Percentiles rank a stretch among this genome's conserved stretches.
Conservation (phyloP, 1,140 invertebrate species). For the Palaemon carinicauda region DNA sequence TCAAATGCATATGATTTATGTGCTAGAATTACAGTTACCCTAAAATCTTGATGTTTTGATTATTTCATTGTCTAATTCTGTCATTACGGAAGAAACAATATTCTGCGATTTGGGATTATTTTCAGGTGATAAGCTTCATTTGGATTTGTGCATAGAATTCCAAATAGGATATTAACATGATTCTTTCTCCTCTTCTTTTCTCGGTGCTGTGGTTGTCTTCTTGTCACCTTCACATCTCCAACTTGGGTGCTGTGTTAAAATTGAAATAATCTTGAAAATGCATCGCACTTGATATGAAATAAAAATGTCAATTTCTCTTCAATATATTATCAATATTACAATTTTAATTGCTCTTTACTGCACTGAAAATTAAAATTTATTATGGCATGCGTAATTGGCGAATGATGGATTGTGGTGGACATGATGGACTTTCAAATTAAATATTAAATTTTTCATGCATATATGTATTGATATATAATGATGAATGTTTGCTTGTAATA, state of each 20-base stretch:
- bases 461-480: too few species aligned
- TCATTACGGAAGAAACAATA: too few species aligned
- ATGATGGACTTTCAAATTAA: not conserved
- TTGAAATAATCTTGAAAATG: not conserved
- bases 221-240: constrained; percentile 29
- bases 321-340: too few species aligned
- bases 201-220: constrained; percentile 49
- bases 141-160: not conserved
- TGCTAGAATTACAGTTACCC: not conserved
- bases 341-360: too few species aligned
- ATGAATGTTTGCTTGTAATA: too few species aligned
- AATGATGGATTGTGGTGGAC: not conserved
- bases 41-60: too few species aligned
- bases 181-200: constrained; percentile 38
- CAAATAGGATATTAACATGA: not conserved
- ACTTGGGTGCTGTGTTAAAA: constrained; percentile 23
- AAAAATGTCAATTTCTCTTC: too few species aligned
- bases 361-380: not conserved
- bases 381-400: not conserved
- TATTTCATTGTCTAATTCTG: too few species aligned
- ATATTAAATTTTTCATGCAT: not conserved
- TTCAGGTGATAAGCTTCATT: not conserved
- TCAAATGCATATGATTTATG: not conserved
- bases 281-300: too few species aligned
- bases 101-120: too few species aligned